phyloP scores from a whole-genome alignment of 2,888 invertebrate species.

The Cantharis rustica region DNA sequence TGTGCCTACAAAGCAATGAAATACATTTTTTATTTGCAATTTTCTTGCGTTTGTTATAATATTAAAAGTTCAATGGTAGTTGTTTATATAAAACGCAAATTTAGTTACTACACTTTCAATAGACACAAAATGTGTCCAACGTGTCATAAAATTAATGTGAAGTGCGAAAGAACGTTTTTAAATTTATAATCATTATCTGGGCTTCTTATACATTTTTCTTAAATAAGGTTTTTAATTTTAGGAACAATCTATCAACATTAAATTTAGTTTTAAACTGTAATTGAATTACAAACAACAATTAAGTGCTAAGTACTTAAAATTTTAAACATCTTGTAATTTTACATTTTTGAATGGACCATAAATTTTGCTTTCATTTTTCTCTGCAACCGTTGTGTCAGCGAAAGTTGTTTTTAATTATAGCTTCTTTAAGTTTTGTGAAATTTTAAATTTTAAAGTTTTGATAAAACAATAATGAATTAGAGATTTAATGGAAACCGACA shows the following conservation, averaged over 20 bases:
- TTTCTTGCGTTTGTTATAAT: not conserved
- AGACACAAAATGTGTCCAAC: not conserved
- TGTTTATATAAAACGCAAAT: not conserved
- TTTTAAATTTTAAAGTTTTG: too few species aligned
- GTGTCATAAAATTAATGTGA: not conserved
- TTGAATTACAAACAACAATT: not conserved
- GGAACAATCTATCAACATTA: not conserved
- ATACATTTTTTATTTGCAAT: not conserved
- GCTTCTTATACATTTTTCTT: not conserved
- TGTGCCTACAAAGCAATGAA: not conserved
- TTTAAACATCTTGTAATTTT: not conserved
- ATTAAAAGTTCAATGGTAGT: too few species aligned
- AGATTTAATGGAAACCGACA: too few species aligned
- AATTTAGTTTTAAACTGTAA: not conserved
- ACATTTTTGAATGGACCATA: not conserved
- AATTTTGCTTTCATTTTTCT: not conserved
- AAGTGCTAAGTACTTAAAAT: not conserved
- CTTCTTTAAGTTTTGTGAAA: too few species aligned
- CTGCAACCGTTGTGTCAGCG: not conserved
- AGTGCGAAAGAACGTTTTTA: not conserved
- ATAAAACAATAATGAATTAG: too few species aligned
- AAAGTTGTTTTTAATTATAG: not conserved
- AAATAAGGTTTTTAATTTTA: not conserved
- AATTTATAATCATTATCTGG: not conserved
- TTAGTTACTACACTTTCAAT: not conserved